phyloP scores from a whole-genome alignment of 2,797 vertebrate species.

The Gymnoscopelus braueri region DNA sequence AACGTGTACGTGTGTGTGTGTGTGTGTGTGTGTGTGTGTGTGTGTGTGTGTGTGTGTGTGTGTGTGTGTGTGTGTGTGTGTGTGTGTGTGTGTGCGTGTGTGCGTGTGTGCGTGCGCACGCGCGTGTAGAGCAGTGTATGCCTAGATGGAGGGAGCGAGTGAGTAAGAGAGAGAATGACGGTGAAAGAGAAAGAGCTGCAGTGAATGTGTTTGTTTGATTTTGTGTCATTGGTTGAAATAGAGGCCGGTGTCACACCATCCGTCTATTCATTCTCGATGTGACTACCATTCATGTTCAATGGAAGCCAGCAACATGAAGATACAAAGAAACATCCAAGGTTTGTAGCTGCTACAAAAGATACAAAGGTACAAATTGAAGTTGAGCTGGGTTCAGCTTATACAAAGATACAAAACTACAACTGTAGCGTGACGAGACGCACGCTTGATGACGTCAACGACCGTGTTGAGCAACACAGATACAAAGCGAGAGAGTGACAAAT shows the following conservation, averaged over 20 bases:
- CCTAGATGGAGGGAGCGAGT: not conserved
- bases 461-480: too few species aligned
- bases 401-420: too few species aligned
- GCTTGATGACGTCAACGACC: too few species aligned
- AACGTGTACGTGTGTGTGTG: not conserved
- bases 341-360: too few species aligned
- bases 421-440: too few species aligned
- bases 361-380: too few species aligned
- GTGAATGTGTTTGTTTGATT: not conserved
- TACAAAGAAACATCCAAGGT: too few species aligned
- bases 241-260: slow-evolving; percentile 36
- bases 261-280: slow-evolving; percentile 53
- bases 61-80: not conserved
- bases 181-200: slow-evolving; percentile 11
- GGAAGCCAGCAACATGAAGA: too few species aligned
- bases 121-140: not conserved
- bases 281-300: too few species aligned
- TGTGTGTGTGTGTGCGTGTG: not conserved
- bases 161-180: slow-evolving; percentile 1
- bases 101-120: not conserved
- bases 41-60: not conserved
- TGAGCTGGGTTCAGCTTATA: too few species aligned
- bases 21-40: not conserved
- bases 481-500: too few species aligned
- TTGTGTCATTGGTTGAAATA: slow-evolving; percentile 22